Evolutionary conservation across 2,113 vertebrate genomes (phyloP).

Genomic region (Dicentrarchus labrax): DNA sequence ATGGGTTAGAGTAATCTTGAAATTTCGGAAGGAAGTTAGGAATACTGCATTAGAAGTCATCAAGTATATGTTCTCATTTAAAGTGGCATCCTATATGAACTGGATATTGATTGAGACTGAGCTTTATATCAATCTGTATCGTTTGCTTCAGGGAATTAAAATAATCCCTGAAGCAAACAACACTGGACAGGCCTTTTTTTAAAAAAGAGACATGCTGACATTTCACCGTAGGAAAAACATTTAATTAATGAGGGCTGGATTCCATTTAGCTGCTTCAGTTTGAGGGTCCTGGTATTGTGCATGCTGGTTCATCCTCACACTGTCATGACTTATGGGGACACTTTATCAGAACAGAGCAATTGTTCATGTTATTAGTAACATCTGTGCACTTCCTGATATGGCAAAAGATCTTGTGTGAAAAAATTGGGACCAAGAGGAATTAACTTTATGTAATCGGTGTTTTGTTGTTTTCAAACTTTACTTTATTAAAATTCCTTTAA

Average conservation of each 20-base stretch:
- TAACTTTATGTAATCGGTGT: neutral
- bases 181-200: neutral
- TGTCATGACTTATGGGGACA: neutral
- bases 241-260: neutral
- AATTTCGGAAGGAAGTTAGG: too few relatives aligned
- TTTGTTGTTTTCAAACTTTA: neutral
- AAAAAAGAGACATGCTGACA: neutral
- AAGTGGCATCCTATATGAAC: neutral
- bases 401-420: neutral
- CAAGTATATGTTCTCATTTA: neutral
- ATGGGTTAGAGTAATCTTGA: neutral
- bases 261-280: constrained; percentile 11
- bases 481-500: constrained; percentile 6
- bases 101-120: neutral
- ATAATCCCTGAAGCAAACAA: neutral
- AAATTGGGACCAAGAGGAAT: neutral
- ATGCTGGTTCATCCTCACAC: neutral
- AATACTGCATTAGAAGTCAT: neutral
- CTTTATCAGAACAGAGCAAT: neutral
- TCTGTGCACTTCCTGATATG: neutral
- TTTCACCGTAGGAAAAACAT: neutral
- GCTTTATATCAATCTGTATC: neutral
- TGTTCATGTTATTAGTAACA: neutral
- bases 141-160: neutral
- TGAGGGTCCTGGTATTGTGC: neutral